Conservation (phyloP, 2,888 invertebrate genomes). For the Leptinotarsa rubiginosa region DNA sequence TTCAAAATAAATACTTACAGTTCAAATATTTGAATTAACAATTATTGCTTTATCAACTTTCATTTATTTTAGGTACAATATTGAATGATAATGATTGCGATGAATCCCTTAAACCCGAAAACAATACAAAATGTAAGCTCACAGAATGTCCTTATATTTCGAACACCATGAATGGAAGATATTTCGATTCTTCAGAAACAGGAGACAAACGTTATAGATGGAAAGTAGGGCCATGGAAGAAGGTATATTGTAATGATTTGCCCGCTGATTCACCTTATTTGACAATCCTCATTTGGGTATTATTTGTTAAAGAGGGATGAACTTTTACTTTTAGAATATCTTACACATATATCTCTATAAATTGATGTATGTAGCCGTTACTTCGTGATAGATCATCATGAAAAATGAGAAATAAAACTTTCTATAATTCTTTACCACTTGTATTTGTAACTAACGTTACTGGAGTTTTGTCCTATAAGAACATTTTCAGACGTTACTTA, state of each 20-base stretch:
- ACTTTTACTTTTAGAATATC: background rate
- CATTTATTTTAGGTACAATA: constrained; percentile 42
- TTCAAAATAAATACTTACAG: too few species aligned
- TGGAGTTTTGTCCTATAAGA: too few species aligned
- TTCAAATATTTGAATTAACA: too few species aligned
- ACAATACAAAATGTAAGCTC: constrained; percentile 52
- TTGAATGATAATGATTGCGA: constrained; percentile 52
- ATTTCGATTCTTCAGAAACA: constrained; percentile 51
- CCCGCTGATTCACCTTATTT: too few species aligned
- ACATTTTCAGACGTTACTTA: too few species aligned
- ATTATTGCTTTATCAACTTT: too few species aligned
- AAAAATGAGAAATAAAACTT: too few species aligned
- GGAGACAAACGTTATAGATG: constrained; percentile 56
- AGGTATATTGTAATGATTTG: constrained; percentile 59
- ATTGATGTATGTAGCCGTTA: too few species aligned
- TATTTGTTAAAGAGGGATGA: background rate
- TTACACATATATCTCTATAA: background rate
- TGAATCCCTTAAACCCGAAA: constrained; percentile 46
- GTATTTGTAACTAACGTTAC: too few species aligned
- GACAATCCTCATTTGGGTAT: too few species aligned
- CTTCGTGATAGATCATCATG: too few species aligned
- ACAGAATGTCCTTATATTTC: constrained; percentile 53
- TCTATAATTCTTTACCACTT: too few species aligned
- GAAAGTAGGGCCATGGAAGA: constrained; percentile 66
- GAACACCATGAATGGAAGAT: constrained; percentile 48